Evolutionary conservation across 1,140 invertebrate species (phyloP).

Genomic region (Cotesia typhae): DNA sequence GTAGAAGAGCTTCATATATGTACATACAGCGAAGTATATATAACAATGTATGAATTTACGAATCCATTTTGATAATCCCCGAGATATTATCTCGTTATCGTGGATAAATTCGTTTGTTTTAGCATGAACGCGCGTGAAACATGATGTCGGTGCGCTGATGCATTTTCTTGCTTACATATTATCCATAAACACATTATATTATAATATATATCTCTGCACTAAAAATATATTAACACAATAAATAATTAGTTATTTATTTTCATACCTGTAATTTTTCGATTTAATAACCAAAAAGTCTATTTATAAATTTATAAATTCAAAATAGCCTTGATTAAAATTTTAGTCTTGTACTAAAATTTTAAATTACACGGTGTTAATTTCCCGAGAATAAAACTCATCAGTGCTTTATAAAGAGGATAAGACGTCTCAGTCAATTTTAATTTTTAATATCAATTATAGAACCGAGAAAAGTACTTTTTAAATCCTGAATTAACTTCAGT

Average conservation of each 20-base stretch:
- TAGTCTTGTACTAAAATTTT: neutral
- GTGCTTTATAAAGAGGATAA: neutral
- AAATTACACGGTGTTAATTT: conserved; percentile 8
- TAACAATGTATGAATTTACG: neutral
- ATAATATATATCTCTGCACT: too few relatives aligned
- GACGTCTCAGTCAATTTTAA: conserved; percentile 17
- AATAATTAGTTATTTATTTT: too few relatives aligned
- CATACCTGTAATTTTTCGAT: too few relatives aligned
- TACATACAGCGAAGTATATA: neutral
- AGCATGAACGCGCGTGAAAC: conserved; percentile 28
- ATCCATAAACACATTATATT: conserved; percentile 3
- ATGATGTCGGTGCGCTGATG: neutral
- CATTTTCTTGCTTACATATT: conserved; percentile 15
- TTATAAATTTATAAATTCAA: too few relatives aligned
- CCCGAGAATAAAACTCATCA: neutral
- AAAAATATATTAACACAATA: too few relatives aligned
- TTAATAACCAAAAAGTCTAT: too few relatives aligned
- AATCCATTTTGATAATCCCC: conserved; percentile 36
- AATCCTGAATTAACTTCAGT: neutral
- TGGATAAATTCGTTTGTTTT: conserved; percentile 37
- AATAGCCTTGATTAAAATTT: too few relatives aligned
- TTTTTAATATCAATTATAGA: conserved; percentile 29
- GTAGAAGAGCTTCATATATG: neutral
- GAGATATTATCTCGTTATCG: conserved; percentile 38
- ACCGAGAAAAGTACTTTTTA: neutral